These are phyloP conservation scores for Triops cancriformis DNA, from an alignment of 1,140 invertebrate species.

Conservation along the genomic window DNA sequence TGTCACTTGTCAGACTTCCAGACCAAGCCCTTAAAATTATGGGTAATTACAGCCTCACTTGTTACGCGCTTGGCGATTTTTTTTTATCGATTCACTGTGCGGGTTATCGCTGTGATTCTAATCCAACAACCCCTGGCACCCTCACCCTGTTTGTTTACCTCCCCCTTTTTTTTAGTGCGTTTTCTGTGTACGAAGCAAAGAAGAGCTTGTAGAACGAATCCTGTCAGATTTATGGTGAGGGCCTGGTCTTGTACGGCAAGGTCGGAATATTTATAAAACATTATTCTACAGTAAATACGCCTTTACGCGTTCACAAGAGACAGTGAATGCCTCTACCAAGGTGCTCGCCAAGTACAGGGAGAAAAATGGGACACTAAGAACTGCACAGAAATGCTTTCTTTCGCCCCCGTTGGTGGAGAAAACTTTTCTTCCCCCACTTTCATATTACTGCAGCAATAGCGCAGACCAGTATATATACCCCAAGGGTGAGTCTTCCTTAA, in stretches of 20 bases:
- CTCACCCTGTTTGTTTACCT: no score
- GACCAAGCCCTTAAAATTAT: neutral
- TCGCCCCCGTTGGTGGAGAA: neutral
- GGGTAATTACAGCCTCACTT: neutral
- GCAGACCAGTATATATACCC: neutral
- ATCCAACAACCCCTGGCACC: no score
- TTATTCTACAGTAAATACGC: slow-evolving; percentile 2
- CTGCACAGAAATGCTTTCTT: neutral
- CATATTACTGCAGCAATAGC: slow-evolving; percentile 6
- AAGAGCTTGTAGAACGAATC: neutral
- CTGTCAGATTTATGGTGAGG: neutral
- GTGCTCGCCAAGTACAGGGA: neutral
- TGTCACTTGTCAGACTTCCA: neutral
- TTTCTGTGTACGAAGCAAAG: neutral
- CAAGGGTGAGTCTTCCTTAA: slow-evolving; percentile 1
- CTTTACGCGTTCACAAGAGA: neutral
- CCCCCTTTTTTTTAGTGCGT: no score
- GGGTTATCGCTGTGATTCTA: no score
- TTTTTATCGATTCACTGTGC: no score
- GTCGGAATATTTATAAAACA: neutral
- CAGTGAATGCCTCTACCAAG: neutral
- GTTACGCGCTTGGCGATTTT: no score
- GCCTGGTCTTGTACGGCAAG: neutral
- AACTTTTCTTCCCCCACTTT: neutral
- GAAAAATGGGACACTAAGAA: neutral